phyloP scores from a whole-genome alignment of 2,888 invertebrate species.

The Saturnia japonica region DNA sequence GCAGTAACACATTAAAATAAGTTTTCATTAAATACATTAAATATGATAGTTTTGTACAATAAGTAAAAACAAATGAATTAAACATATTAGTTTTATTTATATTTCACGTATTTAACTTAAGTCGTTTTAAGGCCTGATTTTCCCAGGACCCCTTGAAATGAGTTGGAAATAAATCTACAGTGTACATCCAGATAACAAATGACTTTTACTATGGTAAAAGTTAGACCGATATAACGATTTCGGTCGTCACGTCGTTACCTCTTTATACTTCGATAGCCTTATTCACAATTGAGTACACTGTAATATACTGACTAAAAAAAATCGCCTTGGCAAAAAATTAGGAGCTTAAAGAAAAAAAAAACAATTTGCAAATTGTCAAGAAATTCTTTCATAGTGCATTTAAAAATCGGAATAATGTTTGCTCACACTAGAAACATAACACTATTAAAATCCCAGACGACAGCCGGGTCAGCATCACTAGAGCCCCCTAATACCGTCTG shows the following conservation, averaged over 20 bases:
- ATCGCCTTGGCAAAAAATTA: neutral
- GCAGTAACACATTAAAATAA: too few species aligned
- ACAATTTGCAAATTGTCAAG: too few species aligned
- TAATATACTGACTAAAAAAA: too few species aligned
- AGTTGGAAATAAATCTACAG: neutral
- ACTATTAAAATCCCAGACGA: constrained; percentile 15
- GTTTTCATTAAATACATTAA: too few species aligned
- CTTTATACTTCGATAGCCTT: too few species aligned
- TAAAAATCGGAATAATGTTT: neutral
- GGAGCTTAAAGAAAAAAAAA: neutral
- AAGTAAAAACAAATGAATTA: too few species aligned
- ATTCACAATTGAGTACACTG: too few species aligned
- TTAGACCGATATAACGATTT: neutral
- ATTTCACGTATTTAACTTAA: too few species aligned
- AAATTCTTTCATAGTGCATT: neutral
- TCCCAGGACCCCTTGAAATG: neutral
- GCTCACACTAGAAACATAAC: neutral
- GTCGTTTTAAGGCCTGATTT: too few species aligned
- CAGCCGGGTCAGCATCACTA: constrained; percentile 9
- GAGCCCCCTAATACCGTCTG: constrained; percentile 7
- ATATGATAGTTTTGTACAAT: too few species aligned
- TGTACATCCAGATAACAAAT: neutral
- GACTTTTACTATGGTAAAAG: neutral
- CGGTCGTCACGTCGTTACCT: neutral
- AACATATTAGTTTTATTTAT: too few species aligned